phyloP scores from a whole-genome alignment of 2,113 vertebrate genomes.

The Colistium nudipinnis region DNA sequence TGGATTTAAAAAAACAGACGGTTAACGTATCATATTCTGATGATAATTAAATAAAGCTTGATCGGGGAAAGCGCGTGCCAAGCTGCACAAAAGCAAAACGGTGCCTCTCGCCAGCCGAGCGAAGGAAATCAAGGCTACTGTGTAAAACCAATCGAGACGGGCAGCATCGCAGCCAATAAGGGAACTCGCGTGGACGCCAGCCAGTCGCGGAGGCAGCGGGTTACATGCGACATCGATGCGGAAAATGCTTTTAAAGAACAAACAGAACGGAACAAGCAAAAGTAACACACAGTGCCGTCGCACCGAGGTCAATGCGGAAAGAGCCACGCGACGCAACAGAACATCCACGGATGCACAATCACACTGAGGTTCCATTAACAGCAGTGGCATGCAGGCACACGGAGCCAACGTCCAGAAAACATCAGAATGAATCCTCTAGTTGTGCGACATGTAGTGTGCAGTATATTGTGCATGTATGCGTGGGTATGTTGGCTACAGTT shows the following conservation, averaged over 20 bases:
- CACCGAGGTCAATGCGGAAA: constrained; percentile 7
- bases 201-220: constrained; percentile 10
- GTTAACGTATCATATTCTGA: constrained; percentile 15
- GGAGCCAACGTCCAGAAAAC: no score
- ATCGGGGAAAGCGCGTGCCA: constrained; percentile 2
- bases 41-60: constrained; percentile 16
- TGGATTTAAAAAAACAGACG: constrained; percentile 33
- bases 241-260: background rate
- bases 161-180: constrained; percentile 30
- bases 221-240: constrained; percentile 35
- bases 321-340: constrained; percentile 21
- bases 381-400: constrained; percentile 27
- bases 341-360: constrained; percentile 45
- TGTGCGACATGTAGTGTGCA: background rate
- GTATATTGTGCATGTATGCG: background rate
- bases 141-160: constrained; percentile 19
- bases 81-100: constrained; percentile 11
- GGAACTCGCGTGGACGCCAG: no score
- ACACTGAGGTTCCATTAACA: constrained; percentile 37
- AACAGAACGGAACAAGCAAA: constrained; percentile 2
- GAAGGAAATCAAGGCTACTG: constrained; percentile 8
- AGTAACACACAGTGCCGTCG: background rate
- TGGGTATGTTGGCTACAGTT: background rate
- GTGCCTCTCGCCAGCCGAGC: constrained; percentile 23
- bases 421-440: no score